Evolutionary conservation across 2,113 vertebrate genomes (phyloP).

Genomic region (Isurus oxyrinchus): DNA sequence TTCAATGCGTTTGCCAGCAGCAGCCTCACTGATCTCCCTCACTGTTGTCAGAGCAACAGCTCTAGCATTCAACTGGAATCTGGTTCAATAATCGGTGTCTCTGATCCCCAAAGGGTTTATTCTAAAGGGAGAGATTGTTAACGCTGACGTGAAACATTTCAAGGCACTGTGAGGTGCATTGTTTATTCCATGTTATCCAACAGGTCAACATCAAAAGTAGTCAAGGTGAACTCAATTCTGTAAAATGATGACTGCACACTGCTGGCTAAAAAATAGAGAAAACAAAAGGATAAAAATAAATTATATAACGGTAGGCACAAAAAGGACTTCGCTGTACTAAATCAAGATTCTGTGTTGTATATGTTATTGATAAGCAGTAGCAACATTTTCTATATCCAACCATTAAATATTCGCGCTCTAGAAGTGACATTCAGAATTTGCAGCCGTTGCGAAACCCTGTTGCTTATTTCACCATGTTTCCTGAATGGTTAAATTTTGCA

Average conservation of each 20-base stretch:
- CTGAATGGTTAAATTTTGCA: background rate
- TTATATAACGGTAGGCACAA: background rate
- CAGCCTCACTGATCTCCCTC: slow-evolving; percentile 41
- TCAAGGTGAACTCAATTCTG: slow-evolving; percentile 23
- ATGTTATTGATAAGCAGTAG: background rate
- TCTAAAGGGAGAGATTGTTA: slow-evolving; percentile 67
- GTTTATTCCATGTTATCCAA: slow-evolving; percentile 46
- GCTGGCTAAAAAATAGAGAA: slow-evolving; percentile 2
- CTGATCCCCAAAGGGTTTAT: slow-evolving; percentile 65
- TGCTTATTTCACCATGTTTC: background rate
- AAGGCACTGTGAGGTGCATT: slow-evolving; percentile 48
- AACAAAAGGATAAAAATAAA: slow-evolving; percentile 27
- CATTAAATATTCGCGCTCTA: background rate
- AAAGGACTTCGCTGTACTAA: background rate
- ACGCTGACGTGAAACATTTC: slow-evolving; percentile 59
- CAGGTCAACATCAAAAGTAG: slow-evolving; percentile 48
- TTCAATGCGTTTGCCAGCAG: slow-evolving; percentile 46
- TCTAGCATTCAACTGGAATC: slow-evolving; percentile 62
- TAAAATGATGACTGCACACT: background rate
- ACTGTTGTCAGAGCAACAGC: slow-evolving; percentile 64
- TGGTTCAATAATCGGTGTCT: slow-evolving; percentile 65
- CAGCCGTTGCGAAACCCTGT: background rate
- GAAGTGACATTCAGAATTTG: background rate
- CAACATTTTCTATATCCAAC: background rate
- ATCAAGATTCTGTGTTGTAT: background rate